Percentiles rank a stretch among this genome's conserved stretches.
phyloP scores from a whole-genome alignment of 2,797 vertebrate genomes.

The Notolepis coatsorum region DNA sequence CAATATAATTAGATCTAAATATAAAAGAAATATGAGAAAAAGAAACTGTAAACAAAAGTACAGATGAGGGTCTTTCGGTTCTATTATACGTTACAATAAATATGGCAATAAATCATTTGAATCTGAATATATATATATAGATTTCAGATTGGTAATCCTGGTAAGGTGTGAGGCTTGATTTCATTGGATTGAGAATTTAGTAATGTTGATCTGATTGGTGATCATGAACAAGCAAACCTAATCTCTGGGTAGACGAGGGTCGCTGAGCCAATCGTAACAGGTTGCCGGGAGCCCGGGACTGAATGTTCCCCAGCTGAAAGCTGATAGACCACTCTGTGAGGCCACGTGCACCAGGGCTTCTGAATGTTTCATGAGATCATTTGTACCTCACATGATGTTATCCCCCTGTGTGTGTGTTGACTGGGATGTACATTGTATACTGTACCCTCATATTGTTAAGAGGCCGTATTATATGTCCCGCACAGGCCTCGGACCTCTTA shows the following conservation, averaged over 20 bases:
- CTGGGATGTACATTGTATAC: neutral
- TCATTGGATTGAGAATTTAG: too few relatives aligned
- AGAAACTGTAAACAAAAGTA: too few relatives aligned
- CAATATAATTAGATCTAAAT: too few relatives aligned
- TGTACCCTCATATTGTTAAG: conserved; percentile 48
- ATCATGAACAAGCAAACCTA: conserved; percentile 1
- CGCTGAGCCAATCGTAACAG: conserved; percentile 26
- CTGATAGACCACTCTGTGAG: conserved; percentile 27
- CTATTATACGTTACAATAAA: too few relatives aligned
- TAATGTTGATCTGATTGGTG: conserved; percentile 25
- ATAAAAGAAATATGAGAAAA: too few relatives aligned
- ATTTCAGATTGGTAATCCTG: too few relatives aligned
- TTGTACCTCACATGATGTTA: conserved; percentile 59
- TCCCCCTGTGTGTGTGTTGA: conserved; percentile 31
- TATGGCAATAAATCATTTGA: too few relatives aligned
- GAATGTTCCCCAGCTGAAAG: conserved; percentile 27
- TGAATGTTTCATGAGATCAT: conserved; percentile 73
- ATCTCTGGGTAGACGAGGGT: neutral
- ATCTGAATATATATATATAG: too few relatives aligned
- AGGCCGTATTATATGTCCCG: conserved; percentile 47
- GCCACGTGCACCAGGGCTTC: conserved; percentile 16
- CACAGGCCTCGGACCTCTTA: conserved; percentile 31
- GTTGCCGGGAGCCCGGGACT: conserved; percentile 19
- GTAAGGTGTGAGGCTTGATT: too few relatives aligned
- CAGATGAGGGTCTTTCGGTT: too few relatives aligned